Percentiles rank a stretch among this genome's conserved stretches.
These are phyloP conservation scores for Myrmecophaga tridactyla DNA, from an alignment of 2,113 vertebrate genomes.

Conservation along the genomic window DNA sequence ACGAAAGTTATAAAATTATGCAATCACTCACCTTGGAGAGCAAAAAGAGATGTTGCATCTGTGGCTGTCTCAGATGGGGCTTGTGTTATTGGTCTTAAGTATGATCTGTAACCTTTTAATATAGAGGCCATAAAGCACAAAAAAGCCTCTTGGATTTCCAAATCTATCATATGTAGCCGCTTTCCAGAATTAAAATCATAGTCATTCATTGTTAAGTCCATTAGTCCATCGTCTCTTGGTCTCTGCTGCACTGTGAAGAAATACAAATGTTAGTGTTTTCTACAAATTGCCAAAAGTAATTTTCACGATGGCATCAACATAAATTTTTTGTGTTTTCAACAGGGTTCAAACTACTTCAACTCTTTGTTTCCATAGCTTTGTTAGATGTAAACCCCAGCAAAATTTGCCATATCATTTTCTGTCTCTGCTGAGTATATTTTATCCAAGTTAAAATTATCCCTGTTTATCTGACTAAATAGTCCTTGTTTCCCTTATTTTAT, in stretches of 20 bases:
- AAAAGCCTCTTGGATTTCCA: slow-evolving; percentile 99
- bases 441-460: not conserved
- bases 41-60: slow-evolving; percentile 96
- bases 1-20: not conserved
- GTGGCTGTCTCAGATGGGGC: slow-evolving; percentile 98
- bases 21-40: slow-evolving; percentile 91
- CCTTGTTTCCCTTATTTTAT: not conserved
- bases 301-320: not conserved
- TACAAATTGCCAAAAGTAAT: not conserved
- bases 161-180: slow-evolving; percentile 92
- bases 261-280: slow-evolving; percentile 39
- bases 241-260: slow-evolving; percentile 90
- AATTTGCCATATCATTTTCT: not conserved
- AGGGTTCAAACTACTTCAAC: not conserved
- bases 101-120: slow-evolving; percentile 96
- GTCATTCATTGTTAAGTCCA: slow-evolving; percentile 92
- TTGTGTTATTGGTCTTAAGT: slow-evolving; percentile 95
- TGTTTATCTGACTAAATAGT: not conserved
- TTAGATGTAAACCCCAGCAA: slow-evolving; percentile 1
- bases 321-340: slow-evolving; percentile 34
- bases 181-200: slow-evolving; percentile 92
- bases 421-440: slow-evolving; percentile 19
- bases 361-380: not conserved
- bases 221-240: slow-evolving; percentile 92
- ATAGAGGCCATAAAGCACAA: slow-evolving; percentile 98